Conservation (phyloP, 2,113 vertebrate species). For the Empidonax traillii region DNA sequence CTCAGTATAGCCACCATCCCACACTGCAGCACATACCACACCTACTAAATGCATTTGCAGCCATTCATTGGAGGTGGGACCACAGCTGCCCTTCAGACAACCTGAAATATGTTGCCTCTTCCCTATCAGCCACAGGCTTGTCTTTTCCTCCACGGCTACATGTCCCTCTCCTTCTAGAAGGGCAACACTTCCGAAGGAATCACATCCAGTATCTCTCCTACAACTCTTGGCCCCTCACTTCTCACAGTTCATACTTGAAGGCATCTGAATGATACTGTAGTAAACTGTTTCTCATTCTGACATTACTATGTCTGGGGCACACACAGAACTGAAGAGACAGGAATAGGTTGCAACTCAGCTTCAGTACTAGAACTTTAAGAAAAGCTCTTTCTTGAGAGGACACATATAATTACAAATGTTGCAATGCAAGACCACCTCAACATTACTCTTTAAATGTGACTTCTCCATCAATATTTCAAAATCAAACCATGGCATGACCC, state of each 20-base stretch:
- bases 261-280: background rate
- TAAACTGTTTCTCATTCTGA: background rate
- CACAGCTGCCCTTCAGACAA: background rate
- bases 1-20: background rate
- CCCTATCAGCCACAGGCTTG: background rate
- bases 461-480: background rate
- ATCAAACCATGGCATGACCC: background rate
- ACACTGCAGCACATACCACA: background rate
- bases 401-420: background rate
- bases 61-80: background rate
- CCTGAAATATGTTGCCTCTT: background rate
- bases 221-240: background rate
- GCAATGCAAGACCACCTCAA: background rate
- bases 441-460: background rate
- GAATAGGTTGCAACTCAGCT: background rate
- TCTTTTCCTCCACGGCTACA: rapidly evolving
- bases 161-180: background rate
- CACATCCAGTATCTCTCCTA: background rate
- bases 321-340: background rate
- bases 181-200: background rate
- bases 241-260: background rate
- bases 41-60: background rate
- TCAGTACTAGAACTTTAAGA: background rate
- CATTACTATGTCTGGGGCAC: background rate
- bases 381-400: background rate